Evolutionary conservation across 2,888 invertebrate genomes (phyloP).

Genomic region (Drosophila macrospina): DNA sequence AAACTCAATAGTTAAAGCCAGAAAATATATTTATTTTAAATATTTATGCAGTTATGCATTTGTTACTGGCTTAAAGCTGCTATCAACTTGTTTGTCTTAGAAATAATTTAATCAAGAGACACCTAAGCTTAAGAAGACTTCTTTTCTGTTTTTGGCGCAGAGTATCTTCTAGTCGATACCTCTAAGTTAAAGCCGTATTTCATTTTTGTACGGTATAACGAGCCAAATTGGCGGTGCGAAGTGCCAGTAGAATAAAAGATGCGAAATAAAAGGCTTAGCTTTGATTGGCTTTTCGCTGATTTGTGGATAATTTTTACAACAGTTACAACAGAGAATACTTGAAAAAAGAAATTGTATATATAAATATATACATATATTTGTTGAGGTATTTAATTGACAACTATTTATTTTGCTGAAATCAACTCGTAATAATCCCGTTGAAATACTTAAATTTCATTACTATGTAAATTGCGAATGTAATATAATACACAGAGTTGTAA

Average conservation of each 20-base stretch:
- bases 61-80: too few species aligned
- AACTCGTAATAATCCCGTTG: too few species aligned
- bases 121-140: neutral
- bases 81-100: too few species aligned
- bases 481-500: too few species aligned
- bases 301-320: conserved; percentile 18
- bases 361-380: too few species aligned
- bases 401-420: too few species aligned
- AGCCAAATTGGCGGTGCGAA: conserved; percentile 35
- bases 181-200: neutral
- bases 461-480: neutral
- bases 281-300: conserved; percentile 46
- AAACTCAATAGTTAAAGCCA: neutral
- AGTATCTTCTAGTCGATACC: neutral
- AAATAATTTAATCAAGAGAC: neutral
- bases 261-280: conserved; percentile 48
- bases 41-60: too few species aligned
- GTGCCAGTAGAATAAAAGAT: conserved; percentile 32
- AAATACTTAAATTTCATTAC: too few species aligned
- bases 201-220: conserved; percentile 17
- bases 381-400: too few species aligned
- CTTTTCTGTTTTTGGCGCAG: neutral
- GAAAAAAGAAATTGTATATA: neutral
- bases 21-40: neutral
- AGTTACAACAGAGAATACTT: conserved; percentile 9